These are phyloP conservation scores for Cyrtonyx montezumae DNA, from an alignment of 2,113 vertebrate genomes.

Conservation along the genomic window DNA sequence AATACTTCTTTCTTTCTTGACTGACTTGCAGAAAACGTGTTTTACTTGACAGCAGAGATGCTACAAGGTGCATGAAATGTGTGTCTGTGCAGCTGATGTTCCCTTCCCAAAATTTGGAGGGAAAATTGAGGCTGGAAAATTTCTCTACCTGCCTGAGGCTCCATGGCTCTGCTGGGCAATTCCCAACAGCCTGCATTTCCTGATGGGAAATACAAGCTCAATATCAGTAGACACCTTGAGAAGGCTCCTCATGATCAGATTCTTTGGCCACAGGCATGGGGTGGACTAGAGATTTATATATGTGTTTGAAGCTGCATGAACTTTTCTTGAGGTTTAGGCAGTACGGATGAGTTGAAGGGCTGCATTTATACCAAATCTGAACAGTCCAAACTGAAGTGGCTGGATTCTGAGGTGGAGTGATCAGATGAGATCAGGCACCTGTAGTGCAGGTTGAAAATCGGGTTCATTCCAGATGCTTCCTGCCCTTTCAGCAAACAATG, in stretches of 20 bases:
- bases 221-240: not conserved
- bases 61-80: accelerated
- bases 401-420: not conserved
- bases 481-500: not conserved
- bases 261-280: accelerated
- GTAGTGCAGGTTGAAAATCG: not conserved
- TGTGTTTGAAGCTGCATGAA: not conserved
- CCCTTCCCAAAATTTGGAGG: accelerated
- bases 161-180: not conserved
- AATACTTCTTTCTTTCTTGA: not conserved
- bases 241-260: not conserved
- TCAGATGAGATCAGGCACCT: not conserved
- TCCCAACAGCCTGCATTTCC: not conserved
- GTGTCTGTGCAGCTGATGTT: not conserved
- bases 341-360: accelerated
- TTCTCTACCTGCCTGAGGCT: not conserved
- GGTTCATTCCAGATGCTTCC: not conserved
- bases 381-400: not conserved
- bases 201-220: not conserved
- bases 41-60: not conserved
- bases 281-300: not conserved
- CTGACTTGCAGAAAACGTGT: not conserved
- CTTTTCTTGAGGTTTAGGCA: not conserved
- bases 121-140: not conserved
- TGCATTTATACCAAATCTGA: not conserved